Evolutionary conservation across 2,113 vertebrate species (phyloP).

Genomic region (Myotis davidii): DNA sequence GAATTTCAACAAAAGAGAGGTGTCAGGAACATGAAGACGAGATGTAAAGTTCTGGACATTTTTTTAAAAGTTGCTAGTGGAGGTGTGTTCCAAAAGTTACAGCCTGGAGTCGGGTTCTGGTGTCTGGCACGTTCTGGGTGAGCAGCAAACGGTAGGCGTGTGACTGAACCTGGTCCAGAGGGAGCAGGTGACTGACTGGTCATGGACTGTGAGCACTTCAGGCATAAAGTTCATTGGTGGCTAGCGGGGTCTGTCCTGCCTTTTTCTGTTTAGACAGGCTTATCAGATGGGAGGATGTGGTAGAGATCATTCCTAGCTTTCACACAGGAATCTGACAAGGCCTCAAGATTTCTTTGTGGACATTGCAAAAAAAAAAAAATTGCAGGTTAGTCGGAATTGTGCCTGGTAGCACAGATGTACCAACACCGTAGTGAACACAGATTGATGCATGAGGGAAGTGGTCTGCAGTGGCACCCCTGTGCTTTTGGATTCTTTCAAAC

Average conservation of each 20-base stretch:
- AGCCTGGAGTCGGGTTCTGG: background rate
- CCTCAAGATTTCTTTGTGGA: background rate
- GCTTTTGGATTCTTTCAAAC: background rate
- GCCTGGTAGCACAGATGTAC: background rate
- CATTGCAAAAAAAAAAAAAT: background rate
- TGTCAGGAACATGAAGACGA: background rate
- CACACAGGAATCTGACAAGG: background rate
- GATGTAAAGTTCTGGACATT: background rate
- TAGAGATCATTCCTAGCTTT: background rate
- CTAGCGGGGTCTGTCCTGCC: background rate
- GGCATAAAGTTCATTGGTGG: background rate
- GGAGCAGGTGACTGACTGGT: background rate
- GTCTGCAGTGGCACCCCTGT: background rate
- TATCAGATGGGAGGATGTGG: background rate
- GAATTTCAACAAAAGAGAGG: background rate
- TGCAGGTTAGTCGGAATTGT: background rate
- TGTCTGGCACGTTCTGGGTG: background rate
- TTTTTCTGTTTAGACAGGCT: background rate
- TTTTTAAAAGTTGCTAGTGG: background rate
- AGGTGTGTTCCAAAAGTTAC: background rate
- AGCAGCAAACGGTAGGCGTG: background rate
- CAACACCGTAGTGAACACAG: background rate
- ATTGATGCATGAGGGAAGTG: background rate
- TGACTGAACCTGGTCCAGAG: background rate
- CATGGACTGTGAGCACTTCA: background rate